These are phyloP conservation scores for Paradoxurus hermaphroditus DNA, from an alignment of 2,113 vertebrate genomes.

Conservation along the genomic window DNA sequence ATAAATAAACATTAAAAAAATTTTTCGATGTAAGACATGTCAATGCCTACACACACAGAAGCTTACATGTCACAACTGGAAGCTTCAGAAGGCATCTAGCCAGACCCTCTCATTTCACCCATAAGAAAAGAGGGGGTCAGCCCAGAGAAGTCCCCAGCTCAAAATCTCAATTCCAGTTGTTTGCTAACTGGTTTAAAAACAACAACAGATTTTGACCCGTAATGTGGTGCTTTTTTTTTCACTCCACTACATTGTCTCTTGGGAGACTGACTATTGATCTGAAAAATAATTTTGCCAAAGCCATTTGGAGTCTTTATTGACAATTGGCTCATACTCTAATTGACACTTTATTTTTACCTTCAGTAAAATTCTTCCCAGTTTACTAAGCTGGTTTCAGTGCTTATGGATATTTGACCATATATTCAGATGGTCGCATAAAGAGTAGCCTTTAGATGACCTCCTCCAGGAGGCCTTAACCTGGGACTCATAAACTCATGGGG, in stretches of 20 bases:
- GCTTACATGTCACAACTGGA: background rate
- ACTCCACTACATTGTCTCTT: background rate
- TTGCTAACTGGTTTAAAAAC: background rate
- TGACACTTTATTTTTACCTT: constrained; percentile 46
- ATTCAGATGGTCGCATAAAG: background rate
- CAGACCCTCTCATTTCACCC: background rate
- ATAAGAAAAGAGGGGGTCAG: background rate
- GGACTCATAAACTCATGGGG: background rate
- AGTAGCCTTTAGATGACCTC: background rate
- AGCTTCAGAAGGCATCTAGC: background rate
- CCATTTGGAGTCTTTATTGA: constrained; percentile 32
- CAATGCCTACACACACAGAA: background rate
- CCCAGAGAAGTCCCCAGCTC: background rate
- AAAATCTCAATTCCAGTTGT: background rate
- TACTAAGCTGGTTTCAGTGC: background rate
- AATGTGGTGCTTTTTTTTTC: background rate
- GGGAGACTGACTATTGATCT: background rate
- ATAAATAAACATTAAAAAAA: no score
- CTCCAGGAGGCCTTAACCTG: background rate
- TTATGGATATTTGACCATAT: background rate
- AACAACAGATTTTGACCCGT: background rate
- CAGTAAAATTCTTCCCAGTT: background rate
- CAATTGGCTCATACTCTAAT: background rate
- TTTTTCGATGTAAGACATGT: background rate
- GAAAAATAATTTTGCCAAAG: constrained; percentile 43